phyloP scores from a whole-genome alignment of 2,113 vertebrate genomes.

The Nycticorax nycticorax region DNA sequence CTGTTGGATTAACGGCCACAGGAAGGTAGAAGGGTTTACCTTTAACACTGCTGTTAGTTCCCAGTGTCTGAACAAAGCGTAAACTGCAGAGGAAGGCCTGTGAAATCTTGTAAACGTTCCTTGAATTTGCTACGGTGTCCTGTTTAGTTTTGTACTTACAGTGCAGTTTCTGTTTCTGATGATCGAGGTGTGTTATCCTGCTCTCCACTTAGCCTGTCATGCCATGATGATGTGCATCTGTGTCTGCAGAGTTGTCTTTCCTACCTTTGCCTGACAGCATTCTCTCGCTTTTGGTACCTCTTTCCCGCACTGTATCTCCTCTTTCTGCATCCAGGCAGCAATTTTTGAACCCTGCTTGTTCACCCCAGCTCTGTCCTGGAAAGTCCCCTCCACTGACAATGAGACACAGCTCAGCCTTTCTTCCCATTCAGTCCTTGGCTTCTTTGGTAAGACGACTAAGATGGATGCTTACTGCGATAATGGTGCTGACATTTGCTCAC shows the following conservation, averaged over 20 bases:
- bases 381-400: neutral
- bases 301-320: neutral
- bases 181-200: neutral
- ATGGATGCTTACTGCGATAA: neutral
- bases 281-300: neutral
- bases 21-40: neutral
- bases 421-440: neutral
- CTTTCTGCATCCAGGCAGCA: neutral
- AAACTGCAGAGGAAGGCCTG: neutral
- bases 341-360: neutral
- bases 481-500: neutral
- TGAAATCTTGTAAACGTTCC: neutral
- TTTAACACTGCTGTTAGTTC: neutral
- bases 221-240: neutral
- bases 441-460: neutral
- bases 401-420: neutral
- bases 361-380: neutral
- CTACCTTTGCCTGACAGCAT: neutral
- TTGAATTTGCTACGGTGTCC: neutral
- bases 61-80: fast-evolving
- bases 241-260: neutral
- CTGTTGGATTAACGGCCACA: neutral
- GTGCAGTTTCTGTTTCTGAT: neutral
- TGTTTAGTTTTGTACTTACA: fast-evolving
- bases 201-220: fast-evolving